Percentiles rank a stretch among this genome's conserved stretches.
phyloP scores from a whole-genome alignment of 2,113 vertebrate species.

The Enhydra lutris region DNA sequence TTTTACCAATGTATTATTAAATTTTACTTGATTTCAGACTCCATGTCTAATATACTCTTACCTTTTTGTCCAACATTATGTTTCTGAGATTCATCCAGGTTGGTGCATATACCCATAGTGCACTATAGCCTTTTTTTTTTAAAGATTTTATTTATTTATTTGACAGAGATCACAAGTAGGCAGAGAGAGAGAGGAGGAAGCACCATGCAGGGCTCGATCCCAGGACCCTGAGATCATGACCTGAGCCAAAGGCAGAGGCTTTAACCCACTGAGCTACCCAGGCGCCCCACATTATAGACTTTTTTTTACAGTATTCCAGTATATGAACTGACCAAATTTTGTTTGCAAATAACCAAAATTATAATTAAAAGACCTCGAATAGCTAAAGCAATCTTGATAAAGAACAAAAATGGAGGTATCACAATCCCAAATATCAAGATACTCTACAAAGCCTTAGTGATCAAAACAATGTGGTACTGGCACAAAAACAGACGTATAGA shows the following conservation, averaged over 20 bases:
- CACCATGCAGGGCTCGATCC: no score
- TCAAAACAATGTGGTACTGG: neutral
- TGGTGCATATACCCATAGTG: neutral
- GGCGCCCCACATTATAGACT: neutral
- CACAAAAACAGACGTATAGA: neutral
- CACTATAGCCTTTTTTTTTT: neutral
- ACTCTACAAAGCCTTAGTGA: neutral
- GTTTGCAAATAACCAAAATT: neutral
- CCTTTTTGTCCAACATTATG: neutral
- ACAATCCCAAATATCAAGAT: neutral
- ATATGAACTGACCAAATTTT: neutral
- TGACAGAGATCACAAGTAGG: no score
- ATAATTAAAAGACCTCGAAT: neutral
- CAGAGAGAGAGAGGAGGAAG: no score
- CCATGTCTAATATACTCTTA: neutral
- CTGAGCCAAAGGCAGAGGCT: no score
- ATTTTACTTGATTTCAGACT: neutral
- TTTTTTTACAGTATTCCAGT: neutral
- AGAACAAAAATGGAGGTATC: neutral
- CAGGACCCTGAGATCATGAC: no score
- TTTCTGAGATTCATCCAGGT: neutral
- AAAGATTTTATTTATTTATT: no score
- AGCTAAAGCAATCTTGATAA: neutral
- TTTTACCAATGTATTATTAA: neutral
- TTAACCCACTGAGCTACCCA: no score